These are phyloP conservation scores for Toxostoma redivivum DNA, from an alignment of 2,113 vertebrate species.

Conservation along the genomic window DNA sequence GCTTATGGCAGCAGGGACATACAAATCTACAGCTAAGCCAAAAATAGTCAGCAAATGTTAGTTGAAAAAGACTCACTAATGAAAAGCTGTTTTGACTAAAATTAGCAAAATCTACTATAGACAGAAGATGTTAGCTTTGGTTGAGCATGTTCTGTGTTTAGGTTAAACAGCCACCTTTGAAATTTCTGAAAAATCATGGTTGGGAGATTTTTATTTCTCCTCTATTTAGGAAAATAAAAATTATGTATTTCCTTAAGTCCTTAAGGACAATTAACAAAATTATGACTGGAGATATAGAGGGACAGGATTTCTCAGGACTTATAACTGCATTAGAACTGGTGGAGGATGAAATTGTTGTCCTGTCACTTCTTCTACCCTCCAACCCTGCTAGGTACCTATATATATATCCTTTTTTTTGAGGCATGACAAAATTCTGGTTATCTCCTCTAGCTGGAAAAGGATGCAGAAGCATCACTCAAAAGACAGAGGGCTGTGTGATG, in stretches of 20 bases:
- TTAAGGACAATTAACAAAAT: background rate
- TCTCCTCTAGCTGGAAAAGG: background rate
- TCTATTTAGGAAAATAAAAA: background rate
- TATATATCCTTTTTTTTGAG: background rate
- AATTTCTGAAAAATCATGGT: background rate
- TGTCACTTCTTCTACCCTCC: background rate
- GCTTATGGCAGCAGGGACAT: background rate
- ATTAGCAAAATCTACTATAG: background rate
- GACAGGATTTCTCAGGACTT: background rate
- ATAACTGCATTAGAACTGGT: background rate
- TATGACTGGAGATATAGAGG: accelerated
- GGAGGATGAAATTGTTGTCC: background rate
- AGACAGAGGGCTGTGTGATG: accelerated
- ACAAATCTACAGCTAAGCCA: background rate
- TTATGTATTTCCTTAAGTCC: background rate
- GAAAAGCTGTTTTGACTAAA: background rate
- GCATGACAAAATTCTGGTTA: background rate
- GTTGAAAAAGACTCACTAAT: background rate
- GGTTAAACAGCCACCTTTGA: background rate
- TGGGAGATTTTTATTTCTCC: accelerated
- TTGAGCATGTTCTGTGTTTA: background rate
- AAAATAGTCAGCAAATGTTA: background rate
- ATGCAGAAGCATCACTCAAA: background rate
- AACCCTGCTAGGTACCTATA: accelerated
- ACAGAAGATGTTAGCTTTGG: background rate